A percentile compares a stretch with the other conserved stretches of the same genome.
These are phyloP conservation scores for Megathymus violae DNA, from an alignment of 1,140 invertebrate genomes.

Conservation along the genomic window DNA sequence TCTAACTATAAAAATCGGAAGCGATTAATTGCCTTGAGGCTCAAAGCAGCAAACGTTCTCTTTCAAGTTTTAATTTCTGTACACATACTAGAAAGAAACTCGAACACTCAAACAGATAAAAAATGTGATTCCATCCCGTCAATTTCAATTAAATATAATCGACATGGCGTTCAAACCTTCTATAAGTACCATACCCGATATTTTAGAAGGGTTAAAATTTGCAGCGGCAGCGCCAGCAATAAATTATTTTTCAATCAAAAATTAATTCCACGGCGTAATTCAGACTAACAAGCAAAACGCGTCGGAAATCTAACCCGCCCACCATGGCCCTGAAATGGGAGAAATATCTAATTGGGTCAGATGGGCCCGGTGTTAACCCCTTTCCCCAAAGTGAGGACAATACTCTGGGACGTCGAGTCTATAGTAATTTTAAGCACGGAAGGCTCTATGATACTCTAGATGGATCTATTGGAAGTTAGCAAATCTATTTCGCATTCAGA, in stretches of 20 bases:
- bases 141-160: not conserved
- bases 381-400: slow-evolving; percentile 37
- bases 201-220: slow-evolving; percentile 19
- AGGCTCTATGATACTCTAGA: slow-evolving; percentile 33
- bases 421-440: slow-evolving; percentile 41
- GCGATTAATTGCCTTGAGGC: too few relatives aligned
- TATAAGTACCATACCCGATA: not conserved
- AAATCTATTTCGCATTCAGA: slow-evolving; percentile 35
- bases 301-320: slow-evolving; percentile 24
- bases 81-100: too few relatives aligned
- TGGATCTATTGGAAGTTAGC: slow-evolving; percentile 30
- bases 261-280: slow-evolving; percentile 35
- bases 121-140: not conserved
- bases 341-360: slow-evolving; percentile 52
- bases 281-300: slow-evolving; percentile 28
- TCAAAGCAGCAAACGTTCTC: too few relatives aligned
- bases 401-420: slow-evolving; percentile 30
- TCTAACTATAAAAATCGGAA: too few relatives aligned
- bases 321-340: slow-evolving; percentile 35
- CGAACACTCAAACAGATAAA: too few relatives aligned
- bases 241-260: slow-evolving; percentile 40
- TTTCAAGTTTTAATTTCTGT: too few relatives aligned
- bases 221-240: slow-evolving; percentile 1
- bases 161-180: slow-evolving; percentile 3
- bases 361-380: slow-evolving; percentile 44